phyloP scores from a whole-genome alignment of 1,140 invertebrate species.

The Cherax destructor region DNA sequence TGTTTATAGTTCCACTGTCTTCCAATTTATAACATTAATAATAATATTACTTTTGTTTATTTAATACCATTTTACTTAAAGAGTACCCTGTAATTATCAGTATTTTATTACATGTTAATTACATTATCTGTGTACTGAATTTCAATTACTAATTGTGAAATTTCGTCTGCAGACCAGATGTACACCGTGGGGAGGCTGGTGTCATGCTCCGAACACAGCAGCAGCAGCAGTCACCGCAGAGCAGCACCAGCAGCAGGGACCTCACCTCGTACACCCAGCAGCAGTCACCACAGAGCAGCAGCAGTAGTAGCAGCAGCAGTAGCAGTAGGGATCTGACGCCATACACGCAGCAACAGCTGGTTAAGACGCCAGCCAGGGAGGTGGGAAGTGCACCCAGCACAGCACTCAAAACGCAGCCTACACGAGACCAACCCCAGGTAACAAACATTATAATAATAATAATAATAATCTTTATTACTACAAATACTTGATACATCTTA shows the following conservation, averaged over 20 bases:
- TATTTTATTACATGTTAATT: too few relatives aligned
- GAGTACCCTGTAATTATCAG: too few relatives aligned
- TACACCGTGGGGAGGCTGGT: conserved; percentile 61
- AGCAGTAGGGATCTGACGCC: conserved; percentile 36
- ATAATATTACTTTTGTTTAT: not conserved
- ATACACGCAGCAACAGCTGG: conserved; percentile 34
- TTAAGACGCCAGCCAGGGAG: conserved; percentile 69
- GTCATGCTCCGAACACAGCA: conserved; percentile 66
- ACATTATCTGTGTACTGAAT: too few relatives aligned
- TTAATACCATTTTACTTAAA: not conserved
- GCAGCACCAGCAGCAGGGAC: conserved; percentile 45
- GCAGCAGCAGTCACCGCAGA: conserved; percentile 47
- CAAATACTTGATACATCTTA: too few relatives aligned
- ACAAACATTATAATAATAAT: too few relatives aligned
- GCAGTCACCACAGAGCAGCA: conserved; percentile 43
- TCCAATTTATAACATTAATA: not conserved
- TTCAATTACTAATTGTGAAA: not conserved
- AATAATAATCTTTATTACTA: too few relatives aligned
- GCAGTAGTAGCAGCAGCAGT: not conserved
- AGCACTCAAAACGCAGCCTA: conserved; percentile 67
- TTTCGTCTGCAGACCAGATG: conserved; percentile 68
- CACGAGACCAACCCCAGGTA: conserved; percentile 62
- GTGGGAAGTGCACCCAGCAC: conserved; percentile 71
- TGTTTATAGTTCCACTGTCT: too few relatives aligned
- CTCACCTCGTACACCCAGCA: conserved; percentile 43